These are phyloP conservation scores for Malachius bipustulatus DNA, from an alignment of 2,888 invertebrate genomes.

Conservation along the genomic window DNA sequence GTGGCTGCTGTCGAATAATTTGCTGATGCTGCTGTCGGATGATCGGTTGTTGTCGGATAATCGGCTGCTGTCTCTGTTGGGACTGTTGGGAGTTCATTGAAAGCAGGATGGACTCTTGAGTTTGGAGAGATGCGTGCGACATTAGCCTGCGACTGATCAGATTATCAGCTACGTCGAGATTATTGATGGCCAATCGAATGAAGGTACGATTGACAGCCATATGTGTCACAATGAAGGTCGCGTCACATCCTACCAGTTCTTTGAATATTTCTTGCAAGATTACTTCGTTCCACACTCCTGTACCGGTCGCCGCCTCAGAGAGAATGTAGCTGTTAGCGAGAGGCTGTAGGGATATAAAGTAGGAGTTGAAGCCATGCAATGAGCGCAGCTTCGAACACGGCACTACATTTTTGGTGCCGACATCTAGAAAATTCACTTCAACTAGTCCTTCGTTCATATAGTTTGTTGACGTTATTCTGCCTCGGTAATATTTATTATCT, in stretches of 20 bases:
- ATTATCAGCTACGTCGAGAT: constrained; percentile 40
- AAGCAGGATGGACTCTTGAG: constrained; percentile 37
- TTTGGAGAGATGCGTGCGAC: constrained; percentile 37
- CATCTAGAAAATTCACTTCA: constrained; percentile 57
- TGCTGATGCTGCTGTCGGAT: constrained; percentile 8
- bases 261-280: constrained; percentile 35
- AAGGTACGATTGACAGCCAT: constrained; percentile 33
- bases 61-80: constrained; percentile 38
- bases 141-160: constrained; percentile 39
- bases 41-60: too few species aligned
- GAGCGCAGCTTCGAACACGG: constrained; percentile 47
- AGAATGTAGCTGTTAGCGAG: constrained; percentile 50
- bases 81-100: constrained; percentile 28
- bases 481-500: constrained; percentile 54
- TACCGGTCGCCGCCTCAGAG: constrained; percentile 39
- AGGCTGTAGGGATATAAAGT: constrained; percentile 37
- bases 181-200: constrained; percentile 40
- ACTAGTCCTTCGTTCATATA: constrained; percentile 43
- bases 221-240: constrained; percentile 31
- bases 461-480: constrained; percentile 43
- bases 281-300: constrained; percentile 41
- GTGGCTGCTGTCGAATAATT: constrained; percentile 9
- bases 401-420: constrained; percentile 51
- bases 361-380: constrained; percentile 41
- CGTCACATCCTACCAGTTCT: constrained; percentile 35